Conservation (phyloP, 2,797 vertebrate species). For the Chaetodon trifasciatus region DNA sequence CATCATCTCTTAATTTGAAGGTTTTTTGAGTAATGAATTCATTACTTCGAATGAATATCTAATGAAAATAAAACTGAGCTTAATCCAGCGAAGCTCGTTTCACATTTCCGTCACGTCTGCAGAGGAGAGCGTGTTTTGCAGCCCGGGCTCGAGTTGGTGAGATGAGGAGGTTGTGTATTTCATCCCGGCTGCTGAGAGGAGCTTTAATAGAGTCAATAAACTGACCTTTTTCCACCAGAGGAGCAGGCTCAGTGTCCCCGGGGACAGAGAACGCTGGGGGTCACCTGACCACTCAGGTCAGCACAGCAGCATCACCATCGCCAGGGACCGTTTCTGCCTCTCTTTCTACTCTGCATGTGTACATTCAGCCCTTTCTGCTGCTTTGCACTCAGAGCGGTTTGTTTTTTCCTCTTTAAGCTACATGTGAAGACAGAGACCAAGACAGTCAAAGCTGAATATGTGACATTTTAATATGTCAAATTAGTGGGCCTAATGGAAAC, state of each 20-base stretch:
- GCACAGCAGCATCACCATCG: conserved; percentile 33
- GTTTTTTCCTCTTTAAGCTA: not conserved
- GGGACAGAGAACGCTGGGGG: conserved; percentile 41
- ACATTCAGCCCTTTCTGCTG: not conserved
- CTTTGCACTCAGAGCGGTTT: not conserved
- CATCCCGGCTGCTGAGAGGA: conserved; percentile 59
- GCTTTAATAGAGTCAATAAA: conserved; percentile 74
- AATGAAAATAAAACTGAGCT: not conserved
- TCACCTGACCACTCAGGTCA: conserved; percentile 53
- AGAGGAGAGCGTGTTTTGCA: conserved; percentile 11
- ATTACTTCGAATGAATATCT: not conserved
- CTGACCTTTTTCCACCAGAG: conserved; percentile 68
- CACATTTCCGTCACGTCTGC: not conserved
- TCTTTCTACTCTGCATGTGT: not conserved
- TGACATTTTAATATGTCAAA: not conserved
- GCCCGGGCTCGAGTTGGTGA: not conserved
- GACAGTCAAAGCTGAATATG: not conserved
- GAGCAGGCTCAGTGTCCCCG: conserved; percentile 55
- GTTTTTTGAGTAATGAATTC: not conserved
- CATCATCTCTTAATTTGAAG: not conserved
- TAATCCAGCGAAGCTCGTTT: conserved; percentile 11
- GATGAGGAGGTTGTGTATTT: conserved; percentile 55
- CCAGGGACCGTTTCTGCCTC: conserved; percentile 21
- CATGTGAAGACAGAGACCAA: not conserved
- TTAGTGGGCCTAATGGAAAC: not conserved